Conservation (phyloP, 2,888 invertebrate species). For the Ormyrus nitidulus region DNA sequence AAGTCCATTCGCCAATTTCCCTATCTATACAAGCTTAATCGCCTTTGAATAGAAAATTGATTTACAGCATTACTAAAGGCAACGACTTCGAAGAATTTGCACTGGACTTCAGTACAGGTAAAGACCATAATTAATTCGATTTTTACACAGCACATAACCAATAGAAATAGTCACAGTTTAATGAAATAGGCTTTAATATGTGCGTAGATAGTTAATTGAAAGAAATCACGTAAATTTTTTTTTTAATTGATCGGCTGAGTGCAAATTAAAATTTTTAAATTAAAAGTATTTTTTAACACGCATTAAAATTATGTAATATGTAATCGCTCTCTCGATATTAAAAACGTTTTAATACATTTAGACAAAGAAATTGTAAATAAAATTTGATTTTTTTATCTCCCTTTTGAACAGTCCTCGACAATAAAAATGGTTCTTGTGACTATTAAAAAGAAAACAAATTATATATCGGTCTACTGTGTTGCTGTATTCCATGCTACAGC, state of each 20-base stretch:
- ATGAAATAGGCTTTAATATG: not conserved
- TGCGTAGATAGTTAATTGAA: no score
- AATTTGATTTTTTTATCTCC: constrained; percentile 74
- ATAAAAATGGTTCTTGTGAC: constrained; percentile 93
- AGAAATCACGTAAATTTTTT: no score
- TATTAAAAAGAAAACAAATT: constrained; percentile 77
- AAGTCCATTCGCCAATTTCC: constrained; percentile 86
- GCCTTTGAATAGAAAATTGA: constrained; percentile 89
- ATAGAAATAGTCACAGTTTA: not conserved
- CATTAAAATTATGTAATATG: no score
- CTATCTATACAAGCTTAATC: constrained; percentile 91
- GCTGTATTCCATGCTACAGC: constrained; percentile 64
- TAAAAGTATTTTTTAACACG: no score
- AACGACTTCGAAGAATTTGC: constrained; percentile 91
- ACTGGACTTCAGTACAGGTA: constrained; percentile 96
- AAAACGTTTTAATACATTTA: not conserved
- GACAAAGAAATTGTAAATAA: constrained; percentile 59
- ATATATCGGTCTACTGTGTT: constrained; percentile 73
- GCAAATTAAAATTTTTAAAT: not conserved
- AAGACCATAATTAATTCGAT: constrained; percentile 56
- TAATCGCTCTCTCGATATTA: constrained; percentile 40
- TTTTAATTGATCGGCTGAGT: no score
- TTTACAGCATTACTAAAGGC: constrained; percentile 92
- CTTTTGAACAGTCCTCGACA: constrained; percentile 88
- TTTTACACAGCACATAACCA: not conserved